phyloP scores from a whole-genome alignment of 1,140 invertebrate species.

The Psilanteris sp. region DNA sequence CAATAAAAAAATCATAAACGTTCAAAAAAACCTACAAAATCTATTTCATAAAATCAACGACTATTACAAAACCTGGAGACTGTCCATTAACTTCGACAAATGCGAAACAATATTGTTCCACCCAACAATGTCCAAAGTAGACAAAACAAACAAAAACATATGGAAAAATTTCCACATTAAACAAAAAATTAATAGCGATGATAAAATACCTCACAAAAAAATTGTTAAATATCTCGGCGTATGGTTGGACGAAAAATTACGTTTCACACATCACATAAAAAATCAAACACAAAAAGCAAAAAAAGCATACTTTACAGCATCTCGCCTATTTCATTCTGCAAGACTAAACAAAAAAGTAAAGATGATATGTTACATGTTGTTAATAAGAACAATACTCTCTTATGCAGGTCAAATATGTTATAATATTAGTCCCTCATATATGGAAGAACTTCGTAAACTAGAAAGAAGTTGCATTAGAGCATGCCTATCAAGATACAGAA shows the following conservation, averaged over 20 bases:
- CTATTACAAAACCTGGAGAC: constrained; percentile 34
- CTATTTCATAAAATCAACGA: constrained; percentile 18
- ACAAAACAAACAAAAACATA: constrained; percentile 3
- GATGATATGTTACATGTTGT: neutral
- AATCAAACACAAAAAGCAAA: constrained; percentile 24
- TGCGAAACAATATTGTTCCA: constrained; percentile 51
- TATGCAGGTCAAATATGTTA: constrained; percentile 1
- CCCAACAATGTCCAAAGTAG: neutral
- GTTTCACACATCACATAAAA: constrained; percentile 7
- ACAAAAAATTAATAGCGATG: constrained; percentile 2
- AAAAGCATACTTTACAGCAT: constrained; percentile 17
- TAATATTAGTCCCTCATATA: neutral
- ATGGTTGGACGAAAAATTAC: neutral
- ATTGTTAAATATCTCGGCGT: constrained; percentile 20
- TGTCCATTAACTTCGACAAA: constrained; percentile 32
- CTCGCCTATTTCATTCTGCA: constrained; percentile 9
- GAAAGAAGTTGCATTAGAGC: neutral
- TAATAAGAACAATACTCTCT: neutral
- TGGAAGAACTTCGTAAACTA: constrained; percentile 2
- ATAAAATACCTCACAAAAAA: constrained; percentile 18
- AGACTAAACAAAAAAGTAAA: neutral
- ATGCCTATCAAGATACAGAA: neutral
- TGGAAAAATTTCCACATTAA: constrained; percentile 32
- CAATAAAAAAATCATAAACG: constrained; percentile 6
- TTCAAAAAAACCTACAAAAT: constrained; percentile 11